A percentile compares a stretch with the other conserved stretches of the same genome.
These are phyloP conservation scores for Aricia artaxerxes DNA, from an alignment of 2,888 invertebrate species.

Conservation along the genomic window DNA sequence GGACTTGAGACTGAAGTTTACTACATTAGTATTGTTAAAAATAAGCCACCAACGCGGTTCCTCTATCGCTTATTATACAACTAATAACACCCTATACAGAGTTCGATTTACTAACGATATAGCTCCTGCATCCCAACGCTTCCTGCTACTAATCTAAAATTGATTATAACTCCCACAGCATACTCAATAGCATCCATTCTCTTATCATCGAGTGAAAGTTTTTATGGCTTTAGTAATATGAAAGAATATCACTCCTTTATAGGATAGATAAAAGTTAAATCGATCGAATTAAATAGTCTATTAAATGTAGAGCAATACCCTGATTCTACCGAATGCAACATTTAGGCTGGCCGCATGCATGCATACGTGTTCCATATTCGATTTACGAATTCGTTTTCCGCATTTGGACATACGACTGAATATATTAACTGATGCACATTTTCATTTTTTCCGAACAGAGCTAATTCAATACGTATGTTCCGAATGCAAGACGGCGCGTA, in stretches of 20 bases:
- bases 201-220: conserved; percentile 1
- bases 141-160: conserved; percentile 21
- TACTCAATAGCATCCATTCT: background rate
- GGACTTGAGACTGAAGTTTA: too few species aligned
- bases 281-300: background rate
- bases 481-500: too few species aligned
- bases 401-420: too few species aligned
- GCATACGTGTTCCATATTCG: too few species aligned
- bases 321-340: background rate
- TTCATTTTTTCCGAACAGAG: too few species aligned
- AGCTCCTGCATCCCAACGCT: background rate
- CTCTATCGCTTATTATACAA: background rate
- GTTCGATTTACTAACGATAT: background rate
- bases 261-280: conserved; percentile 2
- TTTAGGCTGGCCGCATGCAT: too few species aligned
- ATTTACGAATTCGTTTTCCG: too few species aligned
- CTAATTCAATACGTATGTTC: too few species aligned
- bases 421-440: too few species aligned
- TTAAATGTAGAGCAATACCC: background rate
- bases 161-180: conserved; percentile 12
- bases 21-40: too few species aligned
- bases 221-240: background rate
- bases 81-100: background rate
- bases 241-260: background rate
- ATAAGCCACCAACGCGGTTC: background rate